Percentiles rank a stretch among this genome's conserved stretches.
Conservation (phyloP, 1,140 invertebrate species). For the Riptortus pedestris region DNA sequence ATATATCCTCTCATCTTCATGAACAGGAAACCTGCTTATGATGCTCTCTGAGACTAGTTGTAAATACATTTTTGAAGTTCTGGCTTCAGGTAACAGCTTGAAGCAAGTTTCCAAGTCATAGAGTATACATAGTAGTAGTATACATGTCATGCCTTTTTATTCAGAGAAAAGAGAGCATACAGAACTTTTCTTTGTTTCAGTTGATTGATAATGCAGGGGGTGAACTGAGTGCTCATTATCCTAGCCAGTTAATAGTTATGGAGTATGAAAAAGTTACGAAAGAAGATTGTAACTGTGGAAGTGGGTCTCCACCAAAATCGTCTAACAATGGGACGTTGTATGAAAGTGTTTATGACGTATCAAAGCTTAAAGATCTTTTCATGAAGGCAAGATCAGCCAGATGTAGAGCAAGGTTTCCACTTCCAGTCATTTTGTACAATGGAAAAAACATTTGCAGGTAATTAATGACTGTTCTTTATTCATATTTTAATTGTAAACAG, state of each 20-base stretch:
- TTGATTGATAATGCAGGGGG: slow-evolving; percentile 53
- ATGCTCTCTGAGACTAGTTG: background rate
- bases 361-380: slow-evolving; percentile 47
- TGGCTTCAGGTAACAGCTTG: background rate
- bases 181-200: slow-evolving; percentile 34
- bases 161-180: background rate
- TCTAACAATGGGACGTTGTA: slow-evolving; percentile 48
- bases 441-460: slow-evolving; percentile 58
- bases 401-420: slow-evolving; percentile 64
- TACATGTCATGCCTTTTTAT: background rate
- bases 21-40: background rate
- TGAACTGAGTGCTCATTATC: slow-evolving; percentile 65
- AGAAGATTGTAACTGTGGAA: background rate
- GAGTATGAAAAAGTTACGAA: slow-evolving; percentile 47
- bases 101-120: background rate
- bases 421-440: slow-evolving; percentile 68
- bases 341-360: slow-evolving; percentile 48
- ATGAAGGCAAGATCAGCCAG: slow-evolving; percentile 46
- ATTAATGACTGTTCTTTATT: background rate
- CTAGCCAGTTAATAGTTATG: slow-evolving; percentile 56
- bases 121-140: background rate
- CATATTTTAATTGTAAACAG: background rate
- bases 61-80: background rate
- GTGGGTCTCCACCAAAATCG: slow-evolving; percentile 32
- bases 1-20: background rate